Conservation (phyloP, 2,113 vertebrate genomes). For the Choloepus hoffmanni region DNA sequence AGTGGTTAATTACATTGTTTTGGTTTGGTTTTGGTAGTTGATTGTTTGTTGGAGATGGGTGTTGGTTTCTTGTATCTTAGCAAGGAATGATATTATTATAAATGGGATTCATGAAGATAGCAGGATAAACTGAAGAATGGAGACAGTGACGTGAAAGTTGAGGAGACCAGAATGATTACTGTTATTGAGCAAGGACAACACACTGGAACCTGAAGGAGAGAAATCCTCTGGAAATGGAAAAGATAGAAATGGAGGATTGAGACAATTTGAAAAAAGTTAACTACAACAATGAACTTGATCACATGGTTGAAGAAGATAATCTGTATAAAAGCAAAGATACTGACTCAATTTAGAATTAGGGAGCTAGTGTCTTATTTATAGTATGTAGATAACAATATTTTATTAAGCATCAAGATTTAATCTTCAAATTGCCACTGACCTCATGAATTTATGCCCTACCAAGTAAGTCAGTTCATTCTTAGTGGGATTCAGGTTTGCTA, state of each 20-base stretch:
- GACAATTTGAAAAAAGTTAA: neutral
- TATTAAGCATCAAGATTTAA: neutral
- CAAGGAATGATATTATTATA: neutral
- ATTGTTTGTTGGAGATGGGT: neutral
- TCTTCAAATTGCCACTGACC: constrained; percentile 16
- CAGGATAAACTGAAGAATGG: neutral
- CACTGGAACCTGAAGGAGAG: neutral
- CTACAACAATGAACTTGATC: neutral
- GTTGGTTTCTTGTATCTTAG: neutral
- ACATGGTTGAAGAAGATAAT: neutral
- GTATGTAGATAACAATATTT: neutral
- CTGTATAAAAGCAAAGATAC: neutral
- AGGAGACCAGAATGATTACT: neutral
- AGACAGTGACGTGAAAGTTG: neutral
- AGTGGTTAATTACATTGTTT: neutral
- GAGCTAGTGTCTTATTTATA: neutral
- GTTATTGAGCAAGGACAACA: neutral
- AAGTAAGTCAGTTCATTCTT: constrained; percentile 24
- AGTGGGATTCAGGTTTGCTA: neutral
- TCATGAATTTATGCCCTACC: neutral
- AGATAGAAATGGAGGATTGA: neutral
- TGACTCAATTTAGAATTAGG: neutral
- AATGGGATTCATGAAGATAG: neutral
- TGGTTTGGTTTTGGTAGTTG: neutral
- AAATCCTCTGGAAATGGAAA: neutral